phyloP scores from a whole-genome alignment of 2,797 vertebrate species.

The Balearica regulorum region DNA sequence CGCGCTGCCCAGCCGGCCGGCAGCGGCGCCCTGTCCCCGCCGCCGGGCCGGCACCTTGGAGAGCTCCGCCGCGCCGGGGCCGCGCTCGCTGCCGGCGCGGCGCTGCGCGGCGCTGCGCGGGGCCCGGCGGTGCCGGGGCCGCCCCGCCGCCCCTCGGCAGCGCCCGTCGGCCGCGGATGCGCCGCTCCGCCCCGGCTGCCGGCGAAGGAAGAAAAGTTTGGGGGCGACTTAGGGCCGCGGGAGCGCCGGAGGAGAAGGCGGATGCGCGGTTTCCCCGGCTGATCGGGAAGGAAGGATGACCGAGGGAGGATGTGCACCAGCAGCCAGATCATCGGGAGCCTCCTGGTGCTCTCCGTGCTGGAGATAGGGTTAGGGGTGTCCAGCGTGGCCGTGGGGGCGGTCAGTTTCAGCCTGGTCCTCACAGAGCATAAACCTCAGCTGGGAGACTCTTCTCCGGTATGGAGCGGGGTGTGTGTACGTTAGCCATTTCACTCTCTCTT shows the following conservation, averaged over 20 bases:
- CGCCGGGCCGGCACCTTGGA: constrained; percentile 65
- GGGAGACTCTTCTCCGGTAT: constrained; percentile 97
- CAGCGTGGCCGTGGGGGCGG: constrained; percentile 94
- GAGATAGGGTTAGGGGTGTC: constrained; percentile 97
- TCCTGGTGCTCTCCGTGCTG: constrained; percentile 93
- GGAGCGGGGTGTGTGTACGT: constrained; percentile 99
- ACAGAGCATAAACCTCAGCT: constrained; percentile 87
- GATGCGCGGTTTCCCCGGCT: constrained; percentile 69
- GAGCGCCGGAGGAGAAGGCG: constrained; percentile 39
- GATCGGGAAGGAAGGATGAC: constrained; percentile 88
- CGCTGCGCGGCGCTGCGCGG: neutral
- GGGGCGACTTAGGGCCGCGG: constrained; percentile 41
- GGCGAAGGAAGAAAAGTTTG: constrained; percentile 71
- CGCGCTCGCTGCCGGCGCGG: neutral
- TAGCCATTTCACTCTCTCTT: constrained; percentile 83
- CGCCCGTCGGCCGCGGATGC: constrained; percentile 41
- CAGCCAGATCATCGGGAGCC: constrained; percentile 96
- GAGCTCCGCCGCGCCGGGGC: constrained; percentile 40
- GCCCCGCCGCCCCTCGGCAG: neutral
- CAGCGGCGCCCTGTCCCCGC: constrained; percentile 41
- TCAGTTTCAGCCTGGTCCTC: constrained; percentile 89
- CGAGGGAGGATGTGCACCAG: constrained; percentile 95
- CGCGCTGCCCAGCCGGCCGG: neutral
- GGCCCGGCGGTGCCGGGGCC: neutral
- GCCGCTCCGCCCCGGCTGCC: constrained; percentile 18